Evolutionary conservation across 1,140 invertebrate species (phyloP), one percentile per base, ranked within the genome.

Genomic region (Neodiprion fabricii): DNA sequence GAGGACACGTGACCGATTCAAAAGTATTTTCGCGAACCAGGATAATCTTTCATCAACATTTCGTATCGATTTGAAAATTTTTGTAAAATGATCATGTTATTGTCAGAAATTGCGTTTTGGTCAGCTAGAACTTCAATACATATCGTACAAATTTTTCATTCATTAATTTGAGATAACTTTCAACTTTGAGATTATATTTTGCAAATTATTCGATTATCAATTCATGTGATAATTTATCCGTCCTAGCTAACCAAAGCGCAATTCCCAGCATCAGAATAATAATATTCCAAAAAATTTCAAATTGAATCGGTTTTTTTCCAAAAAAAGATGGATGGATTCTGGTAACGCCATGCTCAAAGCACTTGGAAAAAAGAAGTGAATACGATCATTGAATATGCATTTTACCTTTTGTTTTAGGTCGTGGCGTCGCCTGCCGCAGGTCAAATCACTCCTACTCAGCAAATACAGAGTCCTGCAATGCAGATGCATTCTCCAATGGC

Each of bases 401-500:
- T 68, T 61, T 69, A 40, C 28, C 28, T 75, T 74, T 67, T n/a
- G 75, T 70, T 76, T 78, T 78, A 90, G 83, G 85, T 87, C 65
- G 87, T 84, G 53, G 82, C 79, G 74, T 87, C 85, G 2, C 86
- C 89, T 21, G 87, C 83, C 9, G 84, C 86, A 47, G 87, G 86
- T 61, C 86, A 86, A 68, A 87, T 90, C 40, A 89, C 89, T 21
- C 84, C 89, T 1, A 89, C 88, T 21, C 90, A 87, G 40, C 91
- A 83, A 83, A 91, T 90, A 69, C 91, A 87, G 82, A 91, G 86
- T 73, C 89, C 89, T 9, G 89, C 86, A 1, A 89, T 90, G 88
- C 86, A 89, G 79, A 90, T 91, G 85, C 84, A 86, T 70, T 86
- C 85, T 67, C 87, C 89, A 11, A 89, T 89, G 89, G 80, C 83